These are phyloP conservation scores for Fabriciana adippe DNA, from an alignment of 2,888 invertebrate genomes.

Conservation along the genomic window DNA sequence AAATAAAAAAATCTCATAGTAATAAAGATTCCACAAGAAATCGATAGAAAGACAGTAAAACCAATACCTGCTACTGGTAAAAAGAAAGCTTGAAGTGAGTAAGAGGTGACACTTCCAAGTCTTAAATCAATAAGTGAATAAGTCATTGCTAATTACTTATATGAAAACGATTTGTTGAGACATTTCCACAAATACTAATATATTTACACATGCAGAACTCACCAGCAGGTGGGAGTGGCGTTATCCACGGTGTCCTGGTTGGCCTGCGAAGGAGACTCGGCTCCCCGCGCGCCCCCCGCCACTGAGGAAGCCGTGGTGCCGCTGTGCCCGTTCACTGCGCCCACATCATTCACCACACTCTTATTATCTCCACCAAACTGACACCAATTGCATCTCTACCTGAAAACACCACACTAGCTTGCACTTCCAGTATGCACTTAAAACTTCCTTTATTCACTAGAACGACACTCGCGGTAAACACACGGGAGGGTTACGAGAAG, in stretches of 20 bases:
- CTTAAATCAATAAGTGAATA: too few relatives aligned
- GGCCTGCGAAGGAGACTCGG: constrained; percentile 81
- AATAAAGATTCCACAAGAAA: not conserved
- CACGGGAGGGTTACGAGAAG: constrained; percentile 31
- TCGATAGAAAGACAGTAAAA: not conserved
- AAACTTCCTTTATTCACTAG: constrained; percentile 36
- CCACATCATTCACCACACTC: constrained; percentile 84
- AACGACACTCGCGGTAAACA: constrained; percentile 41
- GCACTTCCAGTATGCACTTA: constrained; percentile 40
- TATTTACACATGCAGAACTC: constrained; percentile 46
- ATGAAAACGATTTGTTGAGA: not conserved
- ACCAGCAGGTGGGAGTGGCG: constrained; percentile 80
- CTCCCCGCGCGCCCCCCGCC: constrained; percentile 81
- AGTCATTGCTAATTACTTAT: too few relatives aligned
- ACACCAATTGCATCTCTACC: constrained; percentile 76
- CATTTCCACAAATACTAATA: not conserved
- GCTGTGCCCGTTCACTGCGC: constrained; percentile 78
- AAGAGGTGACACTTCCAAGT: not conserved
- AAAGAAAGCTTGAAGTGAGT: too few relatives aligned
- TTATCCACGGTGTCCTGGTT: constrained; percentile 80
- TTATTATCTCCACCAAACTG: constrained; percentile 81
- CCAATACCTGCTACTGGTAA: not conserved
- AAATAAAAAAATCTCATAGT: not conserved
- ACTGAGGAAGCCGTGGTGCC: constrained; percentile 81
- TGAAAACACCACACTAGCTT: constrained; percentile 63